Evolutionary conservation across 2,797 vertebrate species (phyloP).

Genomic region (Arvicola amphibius): DNA sequence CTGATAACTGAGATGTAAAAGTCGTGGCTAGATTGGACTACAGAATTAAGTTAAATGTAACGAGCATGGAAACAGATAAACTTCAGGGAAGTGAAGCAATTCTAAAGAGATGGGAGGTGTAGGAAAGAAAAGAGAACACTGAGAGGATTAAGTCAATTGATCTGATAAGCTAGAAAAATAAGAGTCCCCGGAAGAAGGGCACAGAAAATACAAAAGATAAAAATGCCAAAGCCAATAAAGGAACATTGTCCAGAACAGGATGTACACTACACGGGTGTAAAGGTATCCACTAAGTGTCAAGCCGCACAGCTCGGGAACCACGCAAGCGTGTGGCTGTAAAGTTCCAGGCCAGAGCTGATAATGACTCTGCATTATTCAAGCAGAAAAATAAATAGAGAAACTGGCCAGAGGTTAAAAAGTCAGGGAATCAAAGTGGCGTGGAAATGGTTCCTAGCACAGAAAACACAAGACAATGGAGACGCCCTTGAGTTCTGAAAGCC

Average conservation of each 20-base stretch:
- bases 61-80: too few relatives aligned
- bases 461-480: neutral
- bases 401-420: neutral
- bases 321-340: neutral
- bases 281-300: neutral
- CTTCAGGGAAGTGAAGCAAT: constrained; percentile 37
- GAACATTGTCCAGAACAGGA: neutral
- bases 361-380: neutral
- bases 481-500: neutral
- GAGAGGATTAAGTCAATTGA: constrained; percentile 17
- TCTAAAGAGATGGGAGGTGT: neutral
- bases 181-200: neutral
- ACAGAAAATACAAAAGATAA: neutral
- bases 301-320: neutral
- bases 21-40: neutral
- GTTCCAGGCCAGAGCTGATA: neutral
- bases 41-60: constrained; percentile 22
- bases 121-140: neutral
- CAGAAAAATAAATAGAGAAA: neutral
- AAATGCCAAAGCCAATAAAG: constrained; percentile 24
- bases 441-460: neutral
- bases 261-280: neutral
- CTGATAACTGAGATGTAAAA: constrained; percentile 21
- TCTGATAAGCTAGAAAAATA: constrained; percentile 29
- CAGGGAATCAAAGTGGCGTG: neutral